Evolutionary conservation across 2,113 vertebrate species (phyloP), one percentile per base, ranked within the genome.

Genomic region (Bombycilla garrulus): DNA sequence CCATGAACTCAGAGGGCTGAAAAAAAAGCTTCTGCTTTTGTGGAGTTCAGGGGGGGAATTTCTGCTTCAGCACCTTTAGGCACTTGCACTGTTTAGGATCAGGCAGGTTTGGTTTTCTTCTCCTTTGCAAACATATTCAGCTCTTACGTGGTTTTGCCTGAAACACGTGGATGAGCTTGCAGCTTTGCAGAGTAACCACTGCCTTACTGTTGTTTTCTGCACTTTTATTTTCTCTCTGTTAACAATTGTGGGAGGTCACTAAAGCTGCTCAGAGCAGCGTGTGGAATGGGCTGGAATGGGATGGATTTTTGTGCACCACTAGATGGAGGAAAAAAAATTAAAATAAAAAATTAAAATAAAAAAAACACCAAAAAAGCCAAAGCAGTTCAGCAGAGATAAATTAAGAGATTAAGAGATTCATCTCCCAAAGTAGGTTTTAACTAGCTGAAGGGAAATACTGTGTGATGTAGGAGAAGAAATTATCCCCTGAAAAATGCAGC

Each of bases 271-370:
- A 12, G 50, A 48, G 88, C 57, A 36, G 50, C 0, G 2, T 3
- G 23, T 3, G 10, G 54, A 15, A 28, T 3, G 53, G 60, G 28
- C 53, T 69, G 48, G 48, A 35, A 24, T 1, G 6, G 25, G 25
- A 5, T 17, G 33, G 64, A 17, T 24, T 88, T 87, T 54, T 73
- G 9, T 44, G 84, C 20, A 31, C 77, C 73, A 5, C 86, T 95
- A 93, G 92, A 80, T 91, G 80, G 88, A 95, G 93, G 33, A 92
- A 79, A 89, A 64, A 60, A 40, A 47, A n/a, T n/a, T n/a, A n/a
- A n/a, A n/a, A n/a, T n/a, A n/a, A n/a, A n/a, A n/a, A n/a, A n/a
- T n/a, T n/a, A n/a, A n/a, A n/a, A n/a, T n/a, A n/a, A n/a, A 60
- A 26, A 10, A n/a, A 16, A 24, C 12, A n/a, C 21, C 12, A 20